Evolutionary conservation across 1,140 invertebrate genomes (phyloP), one percentile per base, ranked within the genome.

Genomic region (Streblospio benedicti): DNA sequence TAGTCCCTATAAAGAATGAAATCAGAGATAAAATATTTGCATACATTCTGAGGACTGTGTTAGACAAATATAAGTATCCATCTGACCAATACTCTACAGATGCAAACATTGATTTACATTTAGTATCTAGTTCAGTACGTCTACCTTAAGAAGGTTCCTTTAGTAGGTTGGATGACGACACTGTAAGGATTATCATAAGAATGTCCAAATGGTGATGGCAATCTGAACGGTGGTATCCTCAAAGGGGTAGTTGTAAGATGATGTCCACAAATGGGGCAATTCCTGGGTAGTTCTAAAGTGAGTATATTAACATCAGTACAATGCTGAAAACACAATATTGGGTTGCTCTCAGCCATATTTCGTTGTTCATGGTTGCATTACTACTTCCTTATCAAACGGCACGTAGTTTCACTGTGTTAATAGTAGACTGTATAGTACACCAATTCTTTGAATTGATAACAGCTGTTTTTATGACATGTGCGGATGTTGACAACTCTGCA

Each of bases 321-420:
- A 14, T 47, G 45, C 12, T 47, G 45, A 47, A 47, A 47, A 47
- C 45, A 47, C 16, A 47, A n/a, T n/a, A n/a, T n/a, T n/a, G n/a
- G n/a, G n/a, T n/a, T n/a, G n/a, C n/a, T n/a, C n/a, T n/a, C n/a
- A n/a, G n/a, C n/a, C n/a, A n/a, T n/a, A n/a, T n/a, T n/a, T n/a
- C n/a, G n/a, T n/a, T n/a, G n/a, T n/a, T n/a, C n/a, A n/a, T n/a
- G n/a, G n/a, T n/a, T n/a, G n/a, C n/a, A n/a, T n/a, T n/a, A n/a
- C n/a, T n/a, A n/a, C n/a, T n/a, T n/a, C n/a, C n/a, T n/a, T n/a
- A n/a, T n/a, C n/a, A n/a, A n/a, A n/a, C n/a, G n/a, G n/a, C n/a
- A n/a, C n/a, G n/a, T n/a, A n/a, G n/a, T n/a, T n/a, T n/a, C n/a
- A n/a, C n/a, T n/a, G n/a, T n/a, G n/a, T n/a, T n/a, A n/a, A n/a